Evolutionary conservation across 1,140 invertebrate species (phyloP).

Genomic region (Theocolax elegans): DNA sequence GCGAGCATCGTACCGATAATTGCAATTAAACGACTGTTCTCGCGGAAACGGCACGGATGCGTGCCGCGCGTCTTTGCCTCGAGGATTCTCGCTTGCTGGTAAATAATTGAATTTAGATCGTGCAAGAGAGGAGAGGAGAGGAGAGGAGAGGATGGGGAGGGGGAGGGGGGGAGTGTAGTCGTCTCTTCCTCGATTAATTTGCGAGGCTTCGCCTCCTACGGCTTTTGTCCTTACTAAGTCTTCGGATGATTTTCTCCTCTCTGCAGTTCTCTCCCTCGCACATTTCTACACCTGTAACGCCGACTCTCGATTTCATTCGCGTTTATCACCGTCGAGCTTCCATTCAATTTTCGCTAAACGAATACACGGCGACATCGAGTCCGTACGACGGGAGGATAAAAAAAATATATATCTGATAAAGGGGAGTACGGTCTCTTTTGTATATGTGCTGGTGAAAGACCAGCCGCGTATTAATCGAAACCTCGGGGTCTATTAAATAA

Average conservation of each 20-base stretch:
- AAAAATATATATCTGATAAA: not conserved
- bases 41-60: not conserved
- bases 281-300: not conserved
- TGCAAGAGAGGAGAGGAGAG: not conserved
- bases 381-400: not conserved
- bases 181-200: slow-evolving; percentile 42
- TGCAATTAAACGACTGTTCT: slow-evolving; percentile 39
- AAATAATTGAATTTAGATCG: slow-evolving; percentile 42
- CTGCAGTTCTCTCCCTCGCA: too few relatives aligned
- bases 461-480: slow-evolving; percentile 27
- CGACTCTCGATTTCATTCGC: not conserved
- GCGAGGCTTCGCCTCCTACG: slow-evolving; percentile 20
- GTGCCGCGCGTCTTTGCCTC: not conserved
- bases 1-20: slow-evolving; percentile 19
- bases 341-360: not conserved
- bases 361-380: not conserved
- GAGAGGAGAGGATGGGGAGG: not conserved
- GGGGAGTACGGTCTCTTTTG: too few relatives aligned
- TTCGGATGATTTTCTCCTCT: not conserved
- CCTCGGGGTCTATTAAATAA: slow-evolving; percentile 16
- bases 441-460: not conserved
- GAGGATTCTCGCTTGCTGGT: not conserved
- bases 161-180: not conserved
- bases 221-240: slow-evolving; percentile 39
- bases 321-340: not conserved